Evolutionary conservation across 2,797 vertebrate genomes (phyloP).

Genomic region (Huso huso): DNA sequence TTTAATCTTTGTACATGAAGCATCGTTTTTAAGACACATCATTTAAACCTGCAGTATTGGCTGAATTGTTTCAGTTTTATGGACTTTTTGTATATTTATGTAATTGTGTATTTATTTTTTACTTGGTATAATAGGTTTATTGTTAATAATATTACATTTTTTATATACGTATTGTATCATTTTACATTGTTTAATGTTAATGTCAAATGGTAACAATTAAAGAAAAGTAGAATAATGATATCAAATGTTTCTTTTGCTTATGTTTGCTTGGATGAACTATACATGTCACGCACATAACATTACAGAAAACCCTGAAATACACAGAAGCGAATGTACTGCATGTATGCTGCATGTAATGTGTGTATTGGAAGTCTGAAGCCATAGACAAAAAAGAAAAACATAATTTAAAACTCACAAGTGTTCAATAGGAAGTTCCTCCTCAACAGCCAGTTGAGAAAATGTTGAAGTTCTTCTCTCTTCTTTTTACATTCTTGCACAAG

Average conservation of each 20-base stretch:
- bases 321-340: no score
- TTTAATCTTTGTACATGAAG: conserved; percentile 31
- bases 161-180: conserved; percentile 67
- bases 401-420: no score
- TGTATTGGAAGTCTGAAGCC: no score
- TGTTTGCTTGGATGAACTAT: conserved; percentile 50
- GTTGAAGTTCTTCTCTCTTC: no score
- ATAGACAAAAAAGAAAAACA: no score
- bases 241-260: conserved; percentile 56
- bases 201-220: conserved; percentile 69
- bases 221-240: conserved; percentile 70
- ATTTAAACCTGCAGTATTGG: conserved; percentile 77
- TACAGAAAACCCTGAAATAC: not conserved
- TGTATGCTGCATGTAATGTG: no score
- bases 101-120: conserved; percentile 98
- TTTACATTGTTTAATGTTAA: conserved; percentile 67
- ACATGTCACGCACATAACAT: conserved; percentile 23
- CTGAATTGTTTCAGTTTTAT: conserved; percentile 67
- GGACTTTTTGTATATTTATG: conserved; percentile 85
- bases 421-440: no score
- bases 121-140: conserved; percentile 62
- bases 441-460: no score
- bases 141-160: conserved; percentile 80
- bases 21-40: conserved; percentile 46
- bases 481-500: no score